These are phyloP conservation scores for Sapayoa aenigma DNA, from an alignment of 2,113 vertebrate species.

Conservation along the genomic window DNA sequence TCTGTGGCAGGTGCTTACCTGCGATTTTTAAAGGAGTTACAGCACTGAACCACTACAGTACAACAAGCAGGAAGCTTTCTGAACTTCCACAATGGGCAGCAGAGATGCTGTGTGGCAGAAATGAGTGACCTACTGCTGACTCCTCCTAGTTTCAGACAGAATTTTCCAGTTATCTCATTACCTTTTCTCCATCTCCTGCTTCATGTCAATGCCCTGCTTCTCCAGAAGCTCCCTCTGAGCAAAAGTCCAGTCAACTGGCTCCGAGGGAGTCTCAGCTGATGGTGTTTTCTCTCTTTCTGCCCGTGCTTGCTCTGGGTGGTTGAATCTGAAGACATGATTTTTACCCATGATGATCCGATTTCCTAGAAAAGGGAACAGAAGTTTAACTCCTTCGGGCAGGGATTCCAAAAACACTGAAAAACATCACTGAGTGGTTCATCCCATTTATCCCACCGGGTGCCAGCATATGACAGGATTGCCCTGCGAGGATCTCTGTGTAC, in stretches of 20 bases:
- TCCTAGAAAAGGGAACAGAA: conserved; percentile 69
- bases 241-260: conserved; percentile 98
- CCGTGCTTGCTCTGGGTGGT: conserved; percentile 96
- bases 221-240: conserved; percentile 96
- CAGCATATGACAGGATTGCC: not conserved
- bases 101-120: not conserved
- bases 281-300: conserved; percentile 97
- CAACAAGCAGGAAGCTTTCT: not conserved
- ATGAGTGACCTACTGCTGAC: not conserved
- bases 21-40: not conserved
- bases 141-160: not conserved
- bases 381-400: not conserved
- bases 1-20: not conserved
- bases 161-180: conserved; percentile 37
- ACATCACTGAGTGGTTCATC: not conserved
- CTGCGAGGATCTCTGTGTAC: not conserved
- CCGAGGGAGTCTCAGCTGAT: conserved; percentile 94
- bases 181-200: conserved; percentile 99
- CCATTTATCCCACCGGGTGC: not conserved
- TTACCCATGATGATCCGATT: conserved; percentile 99
- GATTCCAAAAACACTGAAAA: not conserved
- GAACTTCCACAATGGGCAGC: not conserved
- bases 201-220: conserved; percentile 99
- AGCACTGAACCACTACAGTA: not conserved
- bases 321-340: conserved; percentile 98